Evolutionary conservation across 1,140 invertebrate species (phyloP).

Genomic region (Nomia melanderi): DNA sequence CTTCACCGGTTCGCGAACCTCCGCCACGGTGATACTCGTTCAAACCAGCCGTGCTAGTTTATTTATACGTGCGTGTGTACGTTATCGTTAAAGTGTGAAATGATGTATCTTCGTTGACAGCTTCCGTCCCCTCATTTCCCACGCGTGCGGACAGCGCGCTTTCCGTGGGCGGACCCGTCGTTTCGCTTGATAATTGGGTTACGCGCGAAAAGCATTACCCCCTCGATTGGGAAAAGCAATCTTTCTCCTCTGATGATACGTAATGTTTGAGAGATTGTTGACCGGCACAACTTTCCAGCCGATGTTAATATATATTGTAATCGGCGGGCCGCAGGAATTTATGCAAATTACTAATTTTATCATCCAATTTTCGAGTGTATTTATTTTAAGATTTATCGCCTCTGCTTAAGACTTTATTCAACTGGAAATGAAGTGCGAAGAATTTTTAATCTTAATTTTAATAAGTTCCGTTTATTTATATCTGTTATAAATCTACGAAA

Average conservation of each 20-base stretch:
- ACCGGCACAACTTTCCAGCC: slow-evolving; percentile 18
- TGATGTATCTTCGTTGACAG: slow-evolving; percentile 45
- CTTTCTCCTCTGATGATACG: slow-evolving; percentile 13
- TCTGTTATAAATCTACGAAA: too few relatives aligned
- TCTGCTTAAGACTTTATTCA: too few relatives aligned
- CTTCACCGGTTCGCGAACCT: slow-evolving; percentile 4
- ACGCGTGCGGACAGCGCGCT: slow-evolving; percentile 6
- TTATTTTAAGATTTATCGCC: too few relatives aligned
- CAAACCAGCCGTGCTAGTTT: slow-evolving; percentile 40
- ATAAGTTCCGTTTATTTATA: too few relatives aligned
- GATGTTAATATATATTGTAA: slow-evolving; percentile 4
- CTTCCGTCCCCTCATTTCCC: slow-evolving; percentile 44
- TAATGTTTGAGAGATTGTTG: slow-evolving; percentile 12
- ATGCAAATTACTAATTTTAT: too few relatives aligned
- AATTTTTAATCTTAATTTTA: too few relatives aligned
- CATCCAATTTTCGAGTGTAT: too few relatives aligned
- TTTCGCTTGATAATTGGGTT: slow-evolving; percentile 45
- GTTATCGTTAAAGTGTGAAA: slow-evolving; percentile 52
- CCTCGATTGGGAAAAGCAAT: slow-evolving; percentile 7
- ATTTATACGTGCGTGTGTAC: slow-evolving; percentile 38
- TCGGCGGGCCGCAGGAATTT: too few relatives aligned
- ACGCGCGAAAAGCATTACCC: slow-evolving; percentile 45
- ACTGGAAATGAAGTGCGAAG: too few relatives aligned
- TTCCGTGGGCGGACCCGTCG: slow-evolving; percentile 1
- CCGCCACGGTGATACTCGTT: slow-evolving; percentile 22